Evolutionary conservation across 2,797 vertebrate species (phyloP).

Genomic region (Monodelphis domestica): DNA sequence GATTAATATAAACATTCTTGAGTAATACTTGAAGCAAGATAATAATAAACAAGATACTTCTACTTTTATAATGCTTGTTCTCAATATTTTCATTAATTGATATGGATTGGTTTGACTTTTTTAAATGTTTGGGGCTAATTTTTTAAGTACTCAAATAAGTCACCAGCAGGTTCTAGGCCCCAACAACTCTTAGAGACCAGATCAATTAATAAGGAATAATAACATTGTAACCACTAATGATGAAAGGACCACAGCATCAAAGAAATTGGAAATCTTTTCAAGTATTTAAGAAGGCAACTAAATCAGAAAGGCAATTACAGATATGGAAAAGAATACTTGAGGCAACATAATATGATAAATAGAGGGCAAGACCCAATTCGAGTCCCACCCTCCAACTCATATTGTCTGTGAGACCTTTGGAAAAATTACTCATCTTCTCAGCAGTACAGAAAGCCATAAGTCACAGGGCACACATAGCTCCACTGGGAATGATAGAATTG

Average conservation of each 20-base stretch:
- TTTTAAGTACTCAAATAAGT: not conserved
- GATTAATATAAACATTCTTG: not conserved
- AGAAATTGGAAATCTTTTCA: not conserved
- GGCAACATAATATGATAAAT: not conserved
- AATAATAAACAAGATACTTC: not conserved
- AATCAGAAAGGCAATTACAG: not conserved
- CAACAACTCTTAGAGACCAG: not conserved
- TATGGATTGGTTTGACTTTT: not conserved
- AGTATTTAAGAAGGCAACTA: not conserved
- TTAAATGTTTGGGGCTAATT: not conserved
- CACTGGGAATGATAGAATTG: too few species aligned
- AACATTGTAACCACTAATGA: not conserved
- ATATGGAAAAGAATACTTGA: not conserved
- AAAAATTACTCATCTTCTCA: not conserved
- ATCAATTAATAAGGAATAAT: not conserved
- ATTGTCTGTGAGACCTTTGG: not conserved
- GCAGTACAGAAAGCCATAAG: not conserved
- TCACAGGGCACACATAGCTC: not conserved
- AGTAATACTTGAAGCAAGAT: not conserved
- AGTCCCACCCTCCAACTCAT: not conserved
- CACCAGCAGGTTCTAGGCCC: not conserved
- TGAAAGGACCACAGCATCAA: not conserved
- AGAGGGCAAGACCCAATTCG: not conserved
- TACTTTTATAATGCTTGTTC: not conserved
- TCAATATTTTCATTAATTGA: not conserved